Base-by-base conservation (phyloP, 2,888 invertebrate species). In the Troglohyphantes excavatus region DNA sequence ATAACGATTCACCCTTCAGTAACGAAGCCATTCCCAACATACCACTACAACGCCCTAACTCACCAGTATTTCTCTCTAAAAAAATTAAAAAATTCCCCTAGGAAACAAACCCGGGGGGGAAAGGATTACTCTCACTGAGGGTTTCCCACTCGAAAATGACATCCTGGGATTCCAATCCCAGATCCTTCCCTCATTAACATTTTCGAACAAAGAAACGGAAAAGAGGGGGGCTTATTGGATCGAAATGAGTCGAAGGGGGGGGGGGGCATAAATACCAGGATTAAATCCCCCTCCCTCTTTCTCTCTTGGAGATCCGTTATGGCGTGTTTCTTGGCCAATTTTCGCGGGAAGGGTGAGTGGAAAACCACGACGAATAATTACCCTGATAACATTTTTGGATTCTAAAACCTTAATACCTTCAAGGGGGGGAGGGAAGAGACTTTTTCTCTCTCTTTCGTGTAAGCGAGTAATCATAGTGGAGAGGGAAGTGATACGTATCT, bases 261-360 rank as follows among this genome's bases (percentile, higher is more conserved):
- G 68, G 59, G 82, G 33, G 59, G 82, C 43, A 89, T 82, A 82
- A 89, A 89, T 82, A 82, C 81, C 68, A 33, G 76, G 88, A 89
- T 89, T 89, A 89, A 89, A 89, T 81, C 75, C 53, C 46, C 79
- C 46, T 29, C 63, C 59, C 53, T 17, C 17, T n/a, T 17, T n/a
- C 53, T n/a, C 53, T n/a, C 53, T 17, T 39, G 39, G 39, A 70
- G 72, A 82, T 82, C 76, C 82, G 88, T 76, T 81, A 89, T 75
- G 75, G 82, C 70, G 82, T 89, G 88, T 75, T 89, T 82, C 81
- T 59, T 33, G 82, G 76, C 76, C 88, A 89, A 82, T 89, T 88
- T 89, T 89, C 68, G 27, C n/a, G 70, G 67, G 27, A 68, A 82
- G 81, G 17, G 70, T 39, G 63, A 68, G 53, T 11, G 29, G 78